Base-by-base conservation (phyloP, 2,888 invertebrate species). In the Pristionchus entomophagus region DNA sequence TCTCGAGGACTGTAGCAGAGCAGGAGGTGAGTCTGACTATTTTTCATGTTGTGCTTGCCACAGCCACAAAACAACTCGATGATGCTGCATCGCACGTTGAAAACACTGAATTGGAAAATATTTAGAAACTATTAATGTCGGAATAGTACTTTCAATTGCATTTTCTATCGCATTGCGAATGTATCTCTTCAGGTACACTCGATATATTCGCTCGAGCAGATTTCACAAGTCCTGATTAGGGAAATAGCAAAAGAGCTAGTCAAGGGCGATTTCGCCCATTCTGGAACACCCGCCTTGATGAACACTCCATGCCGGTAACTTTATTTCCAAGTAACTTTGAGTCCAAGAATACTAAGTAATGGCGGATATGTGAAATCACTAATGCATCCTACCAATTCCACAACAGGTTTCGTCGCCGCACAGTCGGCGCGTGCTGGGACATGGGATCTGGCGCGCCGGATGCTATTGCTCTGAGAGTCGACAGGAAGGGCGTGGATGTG, bases 361-460 rank as follows among this genome's bases (percentile, higher is more conserved):
- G 14, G n/a, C 19, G 19, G 8, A 26, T 5, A n/a, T 26, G 6
- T 59, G 59, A 22, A n/a, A 29, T 29, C 65, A 65, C 14, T 29
- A 29, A 29, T 65, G 29, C 8, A 56, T 14, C 56, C 59, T 12
- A 14, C 26, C 14, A 6, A 45, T 81, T 35, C n/a, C n/a, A n/a
- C n/a, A n/a, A n/a, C 78, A 88, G 91, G n/a, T 99, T 98, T 94
- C 96, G 97, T 65, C 96, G 97, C 80, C 96, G 96, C 73, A 97
- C 97, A 94, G 96, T 96, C 90, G 96, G 96, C 81, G 96, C 97
- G 73, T 96, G 97, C 0, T 99, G 99, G 99, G 98, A 98, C 94
- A 97, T 98, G 0, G 97, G 98, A 5, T 97, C 97, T 94, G 98
- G 98, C 49, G 97, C 97, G 17, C 97, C 98, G 0, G 99, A 99